Base-by-base conservation (phyloP, 1,140 invertebrate species). In the Pseudomyrmex gracilis region DNA sequence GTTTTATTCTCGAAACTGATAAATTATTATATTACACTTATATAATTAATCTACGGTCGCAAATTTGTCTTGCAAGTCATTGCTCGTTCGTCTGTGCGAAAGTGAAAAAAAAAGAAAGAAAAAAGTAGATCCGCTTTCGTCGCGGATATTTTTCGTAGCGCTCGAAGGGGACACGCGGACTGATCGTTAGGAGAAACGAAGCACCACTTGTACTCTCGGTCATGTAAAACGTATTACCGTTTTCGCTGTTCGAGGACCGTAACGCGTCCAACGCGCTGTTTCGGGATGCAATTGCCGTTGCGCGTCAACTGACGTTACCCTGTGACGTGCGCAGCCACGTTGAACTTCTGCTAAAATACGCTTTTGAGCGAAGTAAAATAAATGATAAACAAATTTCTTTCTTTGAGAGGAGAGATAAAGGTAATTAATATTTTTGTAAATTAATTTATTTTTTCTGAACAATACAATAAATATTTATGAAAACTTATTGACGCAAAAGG, bases 161-260 rank as follows among this genome's bases (percentile, higher is more conserved):
- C 47, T 77, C 24, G 49, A 67, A 67, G 53, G 53, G 9, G 24
- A 12, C 13, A 20, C 51, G 73, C 47, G 12, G 5, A 49, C 43
- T 13, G n/a, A n/a, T 7, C 9, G 51, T 53, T 57, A 57, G 53
- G 12, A 71, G 58, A 83, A 67, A 76, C 64, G 57, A 5, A 24
- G 43, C 49, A 43, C 63, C 34, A 55, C 47, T 68, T 58, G 5
- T 58, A 15, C 49, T 76, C 24, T 74, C 68, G 49, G 73, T 74
- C 86, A 70, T 84, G 73, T 84, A 87, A 87, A 87, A 87, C 85
- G 55, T 49, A 77, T 87, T 86, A 64, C 82, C 80, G 82, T 70
- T 53, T 53, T 13, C 34, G 71, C n/a, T 82, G 85, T 68, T 66
- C 73, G 85, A 87, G 63, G 57, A 67, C 60, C 73, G 61, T 84